Evolutionary conservation across 2,888 invertebrate genomes (phyloP).

Genomic region (Conomelus anceps): DNA sequence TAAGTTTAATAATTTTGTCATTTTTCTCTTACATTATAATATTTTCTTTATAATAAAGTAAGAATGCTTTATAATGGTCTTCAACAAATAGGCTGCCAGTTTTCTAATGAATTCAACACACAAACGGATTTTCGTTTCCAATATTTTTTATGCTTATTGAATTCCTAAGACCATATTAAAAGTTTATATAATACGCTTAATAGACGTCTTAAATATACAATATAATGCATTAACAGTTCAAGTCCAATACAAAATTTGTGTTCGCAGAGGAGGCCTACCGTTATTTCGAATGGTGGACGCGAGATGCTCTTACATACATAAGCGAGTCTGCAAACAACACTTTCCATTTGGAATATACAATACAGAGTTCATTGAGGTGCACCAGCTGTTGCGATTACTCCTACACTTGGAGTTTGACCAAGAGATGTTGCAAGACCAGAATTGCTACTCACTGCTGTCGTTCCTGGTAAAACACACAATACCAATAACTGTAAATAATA

Average conservation of each 20-base stretch:
- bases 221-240: background rate
- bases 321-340: constrained; percentile 20
- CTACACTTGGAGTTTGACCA: background rate
- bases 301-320: background rate
- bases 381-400: background rate
- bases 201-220: background rate
- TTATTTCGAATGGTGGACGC: background rate
- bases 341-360: constrained; percentile 22
- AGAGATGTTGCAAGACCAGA: too few species aligned
- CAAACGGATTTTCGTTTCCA: background rate
- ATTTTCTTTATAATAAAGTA: background rate
- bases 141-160: background rate
- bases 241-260: background rate
- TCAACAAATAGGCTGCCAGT: background rate
- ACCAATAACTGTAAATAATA: too few species aligned
- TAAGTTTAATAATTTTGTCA: background rate
- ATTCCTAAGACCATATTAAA: background rate
- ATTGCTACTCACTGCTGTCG: background rate
- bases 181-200: background rate
- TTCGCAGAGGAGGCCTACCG: background rate
- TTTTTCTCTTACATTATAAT: background rate
- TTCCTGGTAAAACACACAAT: background rate
- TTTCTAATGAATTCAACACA: background rate
- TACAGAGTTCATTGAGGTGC: background rate
- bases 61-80: background rate